phyloP scores from a whole-genome alignment of 1,140 invertebrate species.

The Liolophura sinensis region DNA sequence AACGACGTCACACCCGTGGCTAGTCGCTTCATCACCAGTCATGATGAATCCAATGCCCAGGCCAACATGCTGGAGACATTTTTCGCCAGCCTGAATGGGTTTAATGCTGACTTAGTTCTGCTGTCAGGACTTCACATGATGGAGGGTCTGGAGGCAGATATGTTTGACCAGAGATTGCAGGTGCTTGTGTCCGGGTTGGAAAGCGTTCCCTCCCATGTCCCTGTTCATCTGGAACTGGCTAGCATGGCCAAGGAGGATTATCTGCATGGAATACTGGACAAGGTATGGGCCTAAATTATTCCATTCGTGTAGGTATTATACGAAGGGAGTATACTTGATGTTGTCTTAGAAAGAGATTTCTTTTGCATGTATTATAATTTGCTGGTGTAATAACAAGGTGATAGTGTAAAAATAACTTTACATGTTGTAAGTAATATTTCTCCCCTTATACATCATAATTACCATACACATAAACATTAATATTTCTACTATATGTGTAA shows the following conservation, averaged over 20 bases:
- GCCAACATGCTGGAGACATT: constrained; percentile 57
- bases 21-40: constrained; percentile 60
- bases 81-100: constrained; percentile 51
- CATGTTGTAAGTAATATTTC: too few species aligned
- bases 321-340: background rate
- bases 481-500: too few species aligned
- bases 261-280: constrained; percentile 47
- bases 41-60: constrained; percentile 57
- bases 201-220: constrained; percentile 41
- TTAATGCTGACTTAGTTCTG: constrained; percentile 57
- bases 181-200: constrained; percentile 43
- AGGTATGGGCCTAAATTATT: constrained; percentile 35
- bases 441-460: too few species aligned
- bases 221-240: constrained; percentile 60
- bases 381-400: too few species aligned
- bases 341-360: background rate
- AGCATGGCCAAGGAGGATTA: constrained; percentile 57
- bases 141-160: constrained; percentile 50
- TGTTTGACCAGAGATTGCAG: constrained; percentile 51
- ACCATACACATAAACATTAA: too few species aligned
- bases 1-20: constrained; percentile 51
- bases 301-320: background rate
- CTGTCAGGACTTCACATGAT: constrained; percentile 60
- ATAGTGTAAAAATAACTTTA: too few species aligned
- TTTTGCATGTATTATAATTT: too few species aligned